Base-by-base conservation (phyloP, 2,113 vertebrate species). In the Martes martes region DNA sequence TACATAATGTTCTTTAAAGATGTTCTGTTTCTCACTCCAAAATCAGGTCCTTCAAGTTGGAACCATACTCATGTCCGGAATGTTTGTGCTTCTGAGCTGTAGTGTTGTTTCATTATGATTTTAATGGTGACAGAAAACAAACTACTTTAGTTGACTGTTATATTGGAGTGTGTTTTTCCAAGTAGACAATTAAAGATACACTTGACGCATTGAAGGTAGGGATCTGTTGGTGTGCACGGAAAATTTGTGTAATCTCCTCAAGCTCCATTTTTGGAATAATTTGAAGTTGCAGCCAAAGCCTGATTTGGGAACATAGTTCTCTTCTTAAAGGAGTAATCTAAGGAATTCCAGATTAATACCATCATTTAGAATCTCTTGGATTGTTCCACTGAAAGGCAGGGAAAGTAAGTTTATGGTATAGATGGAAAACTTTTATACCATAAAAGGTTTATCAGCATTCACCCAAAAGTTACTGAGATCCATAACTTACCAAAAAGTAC, bases 71-170 rank as follows among this genome's bases (percentile, higher is more conserved):
- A 21, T 39, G n/a, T 84, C 42, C 39, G 36, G 82, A 82, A 85
- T 91, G 14, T 87, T 45, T 57, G 65, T 63, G 45, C 23, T 28
- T 73, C 92, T 91, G 18, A 86, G 28, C 23, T 94, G 3, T 59
- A 69, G n/a, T 83, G n/a, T 52, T 57, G 8, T 90, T 61, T 90
- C 57, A 67, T 85, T 91, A 59, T 55, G 33, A 33, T 80, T 55
- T 85, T 95, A 81, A 74, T 81, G 73, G 52, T 90, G 74, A 76
- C 33, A 91, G 87, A 50, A 94, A 91, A 91, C 67, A 82, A 93
- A n/a, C 59, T 76, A 57, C 82, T 94, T 92, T 65, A 59, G 86
- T 86, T 91, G 67, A 81, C 61, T 39, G 18, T 86, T 86, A 36
- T 55, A 19, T 89, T 87, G 55, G 39, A 81, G 31, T 24, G 91